Evolutionary conservation across 2,113 vertebrate species (phyloP).

Genomic region (Antennarius striatus): DNA sequence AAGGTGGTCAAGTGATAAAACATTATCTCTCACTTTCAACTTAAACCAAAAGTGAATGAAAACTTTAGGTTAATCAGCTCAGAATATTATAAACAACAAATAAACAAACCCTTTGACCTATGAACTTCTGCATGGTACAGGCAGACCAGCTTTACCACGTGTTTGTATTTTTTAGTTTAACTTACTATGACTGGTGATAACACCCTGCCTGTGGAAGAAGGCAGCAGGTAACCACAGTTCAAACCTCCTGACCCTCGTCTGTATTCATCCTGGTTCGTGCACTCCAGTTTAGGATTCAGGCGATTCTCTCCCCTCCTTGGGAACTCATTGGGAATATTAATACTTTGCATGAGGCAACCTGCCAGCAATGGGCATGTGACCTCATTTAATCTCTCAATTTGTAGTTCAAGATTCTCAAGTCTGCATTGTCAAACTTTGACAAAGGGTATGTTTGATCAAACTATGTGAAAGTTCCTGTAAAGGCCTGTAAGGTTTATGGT

Average conservation of each 20-base stretch:
- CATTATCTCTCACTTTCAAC: too few relatives aligned
- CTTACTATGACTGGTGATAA: conserved; percentile 13
- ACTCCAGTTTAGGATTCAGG: conserved; percentile 8
- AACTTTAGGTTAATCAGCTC: too few relatives aligned
- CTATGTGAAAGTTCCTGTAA: neutral
- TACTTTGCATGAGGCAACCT: conserved; percentile 25
- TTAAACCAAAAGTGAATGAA: too few relatives aligned
- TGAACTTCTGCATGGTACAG: conserved; percentile 13
- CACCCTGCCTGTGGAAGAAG: conserved; percentile 2
- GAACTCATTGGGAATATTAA: conserved; percentile 25
- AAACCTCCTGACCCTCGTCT: conserved; percentile 11
- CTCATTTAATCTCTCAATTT: conserved; percentile 30
- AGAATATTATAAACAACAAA: too few relatives aligned
- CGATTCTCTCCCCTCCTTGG: neutral
- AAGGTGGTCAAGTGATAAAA: too few relatives aligned
- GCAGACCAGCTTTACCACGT: conserved; percentile 27
- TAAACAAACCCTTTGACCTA: neutral
- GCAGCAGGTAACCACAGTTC: conserved; percentile 51
- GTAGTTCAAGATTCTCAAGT: neutral
- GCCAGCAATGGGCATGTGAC: conserved; percentile 15
- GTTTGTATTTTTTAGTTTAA: conserved; percentile 56
- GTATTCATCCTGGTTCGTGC: neutral
- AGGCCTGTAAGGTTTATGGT: neutral
- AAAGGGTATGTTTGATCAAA: neutral
- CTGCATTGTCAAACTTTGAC: neutral